These are phyloP conservation scores for Anguilla obscura DNA, from an alignment of 2,797 vertebrate genomes.

Conservation along the genomic window DNA sequence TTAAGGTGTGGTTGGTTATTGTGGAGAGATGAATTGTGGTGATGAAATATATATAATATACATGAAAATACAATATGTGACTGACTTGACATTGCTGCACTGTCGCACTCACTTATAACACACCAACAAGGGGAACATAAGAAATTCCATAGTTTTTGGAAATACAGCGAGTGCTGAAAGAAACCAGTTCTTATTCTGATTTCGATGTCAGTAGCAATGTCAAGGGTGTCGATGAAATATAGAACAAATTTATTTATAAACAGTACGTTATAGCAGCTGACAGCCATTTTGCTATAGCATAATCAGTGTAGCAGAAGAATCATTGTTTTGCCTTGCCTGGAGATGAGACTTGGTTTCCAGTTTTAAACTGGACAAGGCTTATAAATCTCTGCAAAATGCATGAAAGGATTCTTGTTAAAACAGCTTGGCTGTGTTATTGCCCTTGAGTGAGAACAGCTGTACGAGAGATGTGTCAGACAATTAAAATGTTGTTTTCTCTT, in stretches of 20 bases:
- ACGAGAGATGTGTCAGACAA: not conserved
- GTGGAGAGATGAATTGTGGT: not conserved
- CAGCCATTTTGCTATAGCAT: slow-evolving; percentile 36
- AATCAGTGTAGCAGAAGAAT: slow-evolving; percentile 60
- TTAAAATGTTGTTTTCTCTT: not conserved
- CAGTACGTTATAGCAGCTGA: slow-evolving; percentile 49
- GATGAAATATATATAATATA: not conserved
- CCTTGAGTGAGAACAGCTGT: not conserved
- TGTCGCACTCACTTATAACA: not conserved
- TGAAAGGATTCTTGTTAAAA: slow-evolving; percentile 14
- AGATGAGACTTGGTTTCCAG: slow-evolving; percentile 44
- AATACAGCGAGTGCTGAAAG: not conserved
- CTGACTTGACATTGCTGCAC: not conserved
- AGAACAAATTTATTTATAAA: slow-evolving; percentile 63
- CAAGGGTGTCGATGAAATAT: slow-evolving; percentile 54
- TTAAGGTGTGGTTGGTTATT: not conserved
- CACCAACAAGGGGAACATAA: not conserved
- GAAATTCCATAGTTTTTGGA: not conserved
- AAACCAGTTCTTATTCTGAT: slow-evolving; percentile 32
- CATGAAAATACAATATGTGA: not conserved
- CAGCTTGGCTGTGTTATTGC: slow-evolving; percentile 21
- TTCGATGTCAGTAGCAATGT: slow-evolving; percentile 59
- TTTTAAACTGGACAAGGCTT: slow-evolving; percentile 22
- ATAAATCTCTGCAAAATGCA: slow-evolving; percentile 29
- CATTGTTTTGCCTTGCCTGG: slow-evolving; percentile 56